Percentiles rank a stretch among this genome's conserved stretches.
These are phyloP conservation scores for Coreoperca whiteheadi DNA, from an alignment of 2,113 vertebrate genomes.

Conservation along the genomic window DNA sequence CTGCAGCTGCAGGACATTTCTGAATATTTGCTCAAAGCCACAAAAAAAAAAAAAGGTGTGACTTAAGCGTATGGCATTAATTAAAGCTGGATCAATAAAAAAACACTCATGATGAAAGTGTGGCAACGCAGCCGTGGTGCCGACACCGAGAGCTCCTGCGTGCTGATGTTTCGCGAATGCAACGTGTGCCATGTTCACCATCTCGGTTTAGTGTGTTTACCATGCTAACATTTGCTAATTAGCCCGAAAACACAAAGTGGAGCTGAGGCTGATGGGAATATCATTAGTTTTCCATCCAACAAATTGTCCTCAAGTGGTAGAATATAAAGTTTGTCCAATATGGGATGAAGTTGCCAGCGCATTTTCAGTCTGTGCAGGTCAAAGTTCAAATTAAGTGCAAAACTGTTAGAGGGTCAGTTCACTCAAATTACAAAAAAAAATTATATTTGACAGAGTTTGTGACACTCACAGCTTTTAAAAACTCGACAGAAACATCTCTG, in stretches of 20 bases:
- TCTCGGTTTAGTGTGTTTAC: too few species aligned
- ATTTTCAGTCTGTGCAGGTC: not conserved
- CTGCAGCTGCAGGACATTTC: slow-evolving; percentile 2
- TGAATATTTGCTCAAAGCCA: not conserved
- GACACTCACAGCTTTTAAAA: not conserved
- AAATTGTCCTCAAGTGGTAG: not conserved
- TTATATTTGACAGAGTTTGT: not conserved
- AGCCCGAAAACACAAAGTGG: not conserved
- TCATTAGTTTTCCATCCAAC: not conserved
- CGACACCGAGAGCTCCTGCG: not conserved
- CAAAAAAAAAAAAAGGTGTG: not conserved
- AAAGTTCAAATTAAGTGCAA: not conserved
- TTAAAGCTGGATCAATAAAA: not conserved
- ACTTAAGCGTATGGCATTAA: not conserved
- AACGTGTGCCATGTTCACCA: too few species aligned
- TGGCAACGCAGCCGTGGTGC: not conserved
- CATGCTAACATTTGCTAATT: not conserved
- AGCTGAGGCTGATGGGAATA: too few species aligned
- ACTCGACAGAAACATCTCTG: not conserved
- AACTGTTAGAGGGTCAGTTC: not conserved
- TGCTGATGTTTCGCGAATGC: too few species aligned
- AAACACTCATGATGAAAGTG: not conserved
- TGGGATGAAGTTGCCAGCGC: not conserved
- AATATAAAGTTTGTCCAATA: not conserved
- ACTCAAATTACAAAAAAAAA: not conserved